Percentiles rank a stretch among this genome's conserved stretches.
Evolutionary conservation across 2,888 invertebrate genomes (phyloP).

Genomic region (Pseudolycoriella hygida): DNA sequence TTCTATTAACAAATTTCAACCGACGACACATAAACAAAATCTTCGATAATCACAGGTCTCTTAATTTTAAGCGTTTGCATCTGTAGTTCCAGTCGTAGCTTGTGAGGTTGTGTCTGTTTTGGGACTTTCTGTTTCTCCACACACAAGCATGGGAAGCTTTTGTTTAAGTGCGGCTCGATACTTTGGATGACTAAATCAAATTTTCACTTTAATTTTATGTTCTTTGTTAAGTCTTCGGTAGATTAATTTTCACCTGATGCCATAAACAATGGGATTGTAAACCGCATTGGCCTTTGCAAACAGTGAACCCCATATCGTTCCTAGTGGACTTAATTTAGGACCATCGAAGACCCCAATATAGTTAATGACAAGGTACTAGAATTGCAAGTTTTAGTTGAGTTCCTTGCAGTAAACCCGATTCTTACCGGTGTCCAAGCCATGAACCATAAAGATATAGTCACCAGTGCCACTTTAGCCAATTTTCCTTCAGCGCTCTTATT

Average conservation of each 20-base stretch:
- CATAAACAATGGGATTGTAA: constrained; percentile 82
- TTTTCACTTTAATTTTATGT: not conserved
- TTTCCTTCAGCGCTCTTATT: constrained; percentile 61
- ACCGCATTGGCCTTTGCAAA: constrained; percentile 85
- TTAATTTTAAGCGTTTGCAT: too few species aligned
- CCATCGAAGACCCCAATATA: constrained; percentile 61
- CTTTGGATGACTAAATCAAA: constrained; percentile 51
- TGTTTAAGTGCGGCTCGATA: constrained; percentile 57
- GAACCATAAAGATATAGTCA: constrained; percentile 71
- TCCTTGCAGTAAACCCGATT: too few species aligned
- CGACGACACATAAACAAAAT: too few species aligned
- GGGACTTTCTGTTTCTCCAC: constrained; percentile 28
- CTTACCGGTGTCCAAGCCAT: constrained; percentile 41
- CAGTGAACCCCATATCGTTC: constrained; percentile 76
- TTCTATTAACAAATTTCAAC: too few species aligned
- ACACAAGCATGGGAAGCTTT: constrained; percentile 58
- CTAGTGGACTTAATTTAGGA: constrained; percentile 54
- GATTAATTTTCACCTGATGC: constrained; percentile 43
- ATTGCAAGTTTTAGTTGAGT: not conserved
- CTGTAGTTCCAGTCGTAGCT: too few species aligned
- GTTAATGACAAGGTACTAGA: constrained; percentile 70
- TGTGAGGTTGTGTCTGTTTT: too few species aligned
- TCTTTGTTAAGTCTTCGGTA: too few species aligned
- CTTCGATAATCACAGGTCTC: too few species aligned
- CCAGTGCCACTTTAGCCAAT: constrained; percentile 65